These are phyloP conservation scores for Pheucticus melanocephalus DNA, from an alignment of 2,113 vertebrate species.

Conservation along the genomic window DNA sequence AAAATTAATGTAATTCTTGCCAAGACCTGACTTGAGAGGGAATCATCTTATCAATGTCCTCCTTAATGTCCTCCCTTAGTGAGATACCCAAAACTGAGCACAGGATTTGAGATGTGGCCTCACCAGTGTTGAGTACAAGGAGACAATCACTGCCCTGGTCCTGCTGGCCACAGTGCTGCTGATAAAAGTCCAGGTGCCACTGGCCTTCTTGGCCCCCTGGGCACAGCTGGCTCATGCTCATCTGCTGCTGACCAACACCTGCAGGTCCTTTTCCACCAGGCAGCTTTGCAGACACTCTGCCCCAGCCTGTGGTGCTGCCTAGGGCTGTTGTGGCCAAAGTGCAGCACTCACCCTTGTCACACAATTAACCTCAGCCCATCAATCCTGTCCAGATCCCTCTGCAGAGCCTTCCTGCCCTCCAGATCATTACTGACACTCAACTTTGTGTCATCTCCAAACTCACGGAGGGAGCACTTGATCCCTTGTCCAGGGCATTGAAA, in stretches of 20 bases:
- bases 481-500: background rate
- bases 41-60: background rate
- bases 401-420: background rate
- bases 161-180: background rate
- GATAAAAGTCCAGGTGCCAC: background rate
- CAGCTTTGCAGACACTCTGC: background rate
- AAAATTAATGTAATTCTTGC: background rate
- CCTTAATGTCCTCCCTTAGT: background rate
- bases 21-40: background rate
- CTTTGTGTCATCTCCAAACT: background rate
- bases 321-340: background rate
- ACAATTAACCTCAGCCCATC: too few species aligned
- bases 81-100: background rate
- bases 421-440: background rate
- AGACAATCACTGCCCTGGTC: background rate
- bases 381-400: background rate
- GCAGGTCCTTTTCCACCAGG: background rate
- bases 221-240: background rate
- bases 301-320: background rate
- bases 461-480: accelerated
- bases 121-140: accelerated
- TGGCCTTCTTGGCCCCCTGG: background rate
- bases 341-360: background rate
- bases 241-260: background rate
- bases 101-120: background rate